Conservation (phyloP, 2,888 invertebrate species). For the Cactoblastis cactorum region DNA sequence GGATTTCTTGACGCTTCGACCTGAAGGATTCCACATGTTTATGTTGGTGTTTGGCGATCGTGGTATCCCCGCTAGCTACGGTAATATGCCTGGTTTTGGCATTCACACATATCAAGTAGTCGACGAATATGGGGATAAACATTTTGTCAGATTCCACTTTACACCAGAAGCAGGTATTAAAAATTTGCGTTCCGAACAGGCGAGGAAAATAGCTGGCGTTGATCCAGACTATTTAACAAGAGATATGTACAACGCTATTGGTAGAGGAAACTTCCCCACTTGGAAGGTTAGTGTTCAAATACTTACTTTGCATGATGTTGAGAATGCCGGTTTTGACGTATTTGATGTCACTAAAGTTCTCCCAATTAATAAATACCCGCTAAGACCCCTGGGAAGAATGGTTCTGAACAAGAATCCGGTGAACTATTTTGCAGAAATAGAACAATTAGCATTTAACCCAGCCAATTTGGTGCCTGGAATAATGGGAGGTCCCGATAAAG, state of each 20-base stretch:
- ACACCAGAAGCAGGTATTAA: no score
- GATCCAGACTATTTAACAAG: conserved; percentile 92
- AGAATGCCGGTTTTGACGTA: conserved; percentile 87
- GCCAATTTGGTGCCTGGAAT: conserved; percentile 92
- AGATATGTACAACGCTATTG: conserved; percentile 92
- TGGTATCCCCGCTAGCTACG: no score
- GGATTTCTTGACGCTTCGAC: conserved; percentile 92
- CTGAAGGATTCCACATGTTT: conserved; percentile 90
- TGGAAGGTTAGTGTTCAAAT: conserved; percentile 90
- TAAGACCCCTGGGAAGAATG: conserved; percentile 90
- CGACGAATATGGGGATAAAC: conserved; percentile 85
- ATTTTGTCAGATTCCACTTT: no score
- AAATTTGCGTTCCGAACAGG: no score
- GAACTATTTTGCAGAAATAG: conserved; percentile 92
- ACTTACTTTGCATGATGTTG: conserved; percentile 89
- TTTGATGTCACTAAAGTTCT: no score
- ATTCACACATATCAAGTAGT: conserved; percentile 93
- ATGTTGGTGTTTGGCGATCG: conserved; percentile 90
- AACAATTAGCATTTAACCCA: no score
- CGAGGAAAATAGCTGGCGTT: conserved; percentile 80
- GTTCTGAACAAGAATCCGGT: conserved; percentile 89
- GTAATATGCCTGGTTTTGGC: conserved; percentile 95
- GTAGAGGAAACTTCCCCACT: conserved; percentile 82
- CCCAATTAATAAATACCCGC: conserved; percentile 85
- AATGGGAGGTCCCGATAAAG: conserved; percentile 91